phyloP scores from a whole-genome alignment of 2,797 vertebrate genomes.

The Falco naumanni region DNA sequence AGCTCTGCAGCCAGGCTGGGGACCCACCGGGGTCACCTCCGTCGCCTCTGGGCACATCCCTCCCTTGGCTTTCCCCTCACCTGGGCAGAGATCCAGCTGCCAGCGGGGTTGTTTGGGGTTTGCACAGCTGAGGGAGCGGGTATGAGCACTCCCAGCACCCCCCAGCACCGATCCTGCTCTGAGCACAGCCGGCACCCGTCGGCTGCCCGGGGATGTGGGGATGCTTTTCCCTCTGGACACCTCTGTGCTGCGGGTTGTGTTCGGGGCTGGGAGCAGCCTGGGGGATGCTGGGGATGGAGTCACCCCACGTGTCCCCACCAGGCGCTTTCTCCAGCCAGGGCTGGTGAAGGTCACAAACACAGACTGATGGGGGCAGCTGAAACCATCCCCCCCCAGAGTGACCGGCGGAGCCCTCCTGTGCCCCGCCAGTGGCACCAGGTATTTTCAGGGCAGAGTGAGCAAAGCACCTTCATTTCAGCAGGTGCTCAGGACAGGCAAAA shows the following conservation, averaged over 20 bases:
- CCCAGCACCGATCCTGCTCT: neutral
- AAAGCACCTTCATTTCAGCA: neutral
- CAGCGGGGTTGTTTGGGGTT: neutral
- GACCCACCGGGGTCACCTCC: neutral
- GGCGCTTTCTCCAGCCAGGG: fast-evolving
- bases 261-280: neutral
- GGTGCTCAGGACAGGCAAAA: neutral
- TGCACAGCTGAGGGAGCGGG: neutral
- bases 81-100: neutral
- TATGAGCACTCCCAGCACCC: neutral
- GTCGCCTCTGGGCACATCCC: neutral
- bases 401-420: fast-evolving
- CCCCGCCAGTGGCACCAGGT: neutral
- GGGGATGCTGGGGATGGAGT: neutral
- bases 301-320: fast-evolving
- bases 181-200: fast-evolving
- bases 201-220: fast-evolving
- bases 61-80: neutral
- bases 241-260: neutral
- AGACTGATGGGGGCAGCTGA: neutral
- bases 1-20: neutral
- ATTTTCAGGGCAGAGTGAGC: neutral
- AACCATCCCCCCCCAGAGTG: neutral
- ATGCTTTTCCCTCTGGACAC: too few relatives aligned
- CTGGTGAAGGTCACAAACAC: fast-evolving